These are phyloP conservation scores for Trachymyrmex septentrionalis DNA, from an alignment of 1,140 invertebrate species.

Conservation along the genomic window DNA sequence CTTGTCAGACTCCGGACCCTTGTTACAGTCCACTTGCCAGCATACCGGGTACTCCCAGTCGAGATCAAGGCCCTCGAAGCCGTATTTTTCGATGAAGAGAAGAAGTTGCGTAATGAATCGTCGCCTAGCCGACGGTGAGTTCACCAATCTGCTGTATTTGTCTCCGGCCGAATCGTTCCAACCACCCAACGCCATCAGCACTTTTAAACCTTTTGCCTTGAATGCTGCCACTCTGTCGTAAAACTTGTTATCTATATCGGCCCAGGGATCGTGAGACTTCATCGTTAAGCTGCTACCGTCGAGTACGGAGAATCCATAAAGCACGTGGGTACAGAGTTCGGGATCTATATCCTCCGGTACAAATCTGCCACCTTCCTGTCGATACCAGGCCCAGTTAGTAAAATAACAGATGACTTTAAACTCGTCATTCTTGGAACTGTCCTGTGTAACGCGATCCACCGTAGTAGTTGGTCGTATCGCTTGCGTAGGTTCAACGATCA, in stretches of 20 bases:
- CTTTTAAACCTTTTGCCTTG: conserved; percentile 88
- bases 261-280: conserved; percentile 89
- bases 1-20: conserved; percentile 92
- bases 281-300: conserved; percentile 86
- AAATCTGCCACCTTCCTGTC: conserved; percentile 88
- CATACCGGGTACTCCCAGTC: conserved; percentile 91
- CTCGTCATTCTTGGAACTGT: conserved; percentile 77
- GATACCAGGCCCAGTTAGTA: conserved; percentile 90
- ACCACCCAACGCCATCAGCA: conserved; percentile 89
- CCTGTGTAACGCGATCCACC: conserved; percentile 17
- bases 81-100: conserved; percentile 87
- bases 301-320: conserved; percentile 90
- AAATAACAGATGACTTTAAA: conserved; percentile 90
- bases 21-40: conserved; percentile 92
- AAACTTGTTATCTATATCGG: conserved; percentile 89
- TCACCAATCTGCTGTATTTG: conserved; percentile 89
- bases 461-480: conserved; percentile 31
- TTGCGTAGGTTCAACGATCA: neutral
- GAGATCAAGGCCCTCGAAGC: conserved; percentile 89
- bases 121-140: conserved; percentile 84
- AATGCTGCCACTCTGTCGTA: conserved; percentile 88
- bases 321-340: conserved; percentile 89
- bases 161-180: conserved; percentile 89
- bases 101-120: conserved; percentile 87
- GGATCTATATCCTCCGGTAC: conserved; percentile 89